Base-by-base conservation (phyloP, 2,888 invertebrate genomes). In the Balanococcus diminutus region DNA sequence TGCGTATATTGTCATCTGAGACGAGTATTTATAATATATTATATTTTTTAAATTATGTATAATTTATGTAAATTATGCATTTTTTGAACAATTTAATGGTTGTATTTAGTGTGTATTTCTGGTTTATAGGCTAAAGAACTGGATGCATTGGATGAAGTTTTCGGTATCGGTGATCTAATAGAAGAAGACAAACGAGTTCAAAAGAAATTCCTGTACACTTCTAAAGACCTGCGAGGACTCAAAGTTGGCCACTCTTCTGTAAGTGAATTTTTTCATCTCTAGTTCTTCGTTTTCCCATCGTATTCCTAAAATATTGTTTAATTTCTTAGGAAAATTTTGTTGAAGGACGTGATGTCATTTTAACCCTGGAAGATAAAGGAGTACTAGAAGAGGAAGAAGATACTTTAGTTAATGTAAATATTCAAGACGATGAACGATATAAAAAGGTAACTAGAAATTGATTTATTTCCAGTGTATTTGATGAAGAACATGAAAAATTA, bases 61-160 rank as follows among this genome's bases (percentile, higher is more conserved):
- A 42, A 39, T 84, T 84, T 56, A 42, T 82, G 79, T 83, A 79
- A 86, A 86, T 72, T 75, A 56, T 36, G 51, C 36, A 79, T 36
- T 79, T 84, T 81, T 86, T 86, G 82, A 85, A 84, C 84, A 82
- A 87, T 72, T 56, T 67, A 79, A 86, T 61, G 86, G 81, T 75
- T 72, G 72, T 61, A 36, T 84, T 81, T 85, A 86, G 83, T 86
- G 85, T 87, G 83, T 86, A 87, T 86, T 51, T 86, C 84, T 82
- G 87, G 86, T 86, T 87, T 86, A 83, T 89, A 96, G 96, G 98
- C 97, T 28, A 97, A 96, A 90, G 92, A 96, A 92, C 90, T 99
- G 89, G 97, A 98, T 90, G 97, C 98, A 90, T 93, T 99, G 92
- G 99, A 99, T 91, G 95, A 93, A 88, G 97, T 96, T 90, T 98